phyloP scores from a whole-genome alignment of 2,113 vertebrate species.

The Theristicus caerulescens region DNA sequence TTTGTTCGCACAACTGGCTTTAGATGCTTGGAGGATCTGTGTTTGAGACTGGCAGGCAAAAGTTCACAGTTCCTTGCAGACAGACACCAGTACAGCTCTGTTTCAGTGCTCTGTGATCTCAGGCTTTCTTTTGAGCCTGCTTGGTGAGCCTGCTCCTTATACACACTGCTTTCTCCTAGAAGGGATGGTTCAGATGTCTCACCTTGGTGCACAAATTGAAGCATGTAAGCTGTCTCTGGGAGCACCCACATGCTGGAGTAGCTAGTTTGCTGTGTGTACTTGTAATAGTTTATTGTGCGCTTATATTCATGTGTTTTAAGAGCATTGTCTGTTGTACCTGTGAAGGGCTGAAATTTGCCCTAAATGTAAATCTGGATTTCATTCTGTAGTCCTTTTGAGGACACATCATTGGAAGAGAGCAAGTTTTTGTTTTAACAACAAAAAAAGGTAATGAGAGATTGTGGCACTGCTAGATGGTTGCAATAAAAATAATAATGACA shows the following conservation, averaged over 20 bases:
- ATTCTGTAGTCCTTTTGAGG: not conserved
- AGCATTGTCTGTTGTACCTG: not conserved
- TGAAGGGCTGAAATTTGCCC: not conserved
- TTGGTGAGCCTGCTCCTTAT: not conserved
- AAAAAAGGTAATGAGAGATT: not conserved
- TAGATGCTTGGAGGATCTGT: not conserved
- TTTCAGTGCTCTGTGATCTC: not conserved
- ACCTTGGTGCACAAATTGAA: not conserved
- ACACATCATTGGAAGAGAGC: not conserved
- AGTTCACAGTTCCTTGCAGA: not conserved
- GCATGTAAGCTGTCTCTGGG: not conserved
- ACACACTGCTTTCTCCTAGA: not conserved
- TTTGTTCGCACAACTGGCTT: not conserved
- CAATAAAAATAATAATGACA: not conserved
- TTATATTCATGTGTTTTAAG: not conserved
- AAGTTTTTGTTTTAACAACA: not conserved
- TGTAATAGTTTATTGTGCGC: not conserved
- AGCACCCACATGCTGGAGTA: rapidly evolving
- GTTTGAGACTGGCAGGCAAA: not conserved
- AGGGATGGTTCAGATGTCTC: not conserved
- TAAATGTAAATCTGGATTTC: not conserved
- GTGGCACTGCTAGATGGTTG: not conserved
- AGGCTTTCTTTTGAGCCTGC: not conserved
- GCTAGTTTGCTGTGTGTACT: not conserved
- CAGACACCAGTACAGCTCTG: not conserved